Evolutionary conservation across 2,797 vertebrate species (phyloP).

Genomic region (Syngnathus acus): DNA sequence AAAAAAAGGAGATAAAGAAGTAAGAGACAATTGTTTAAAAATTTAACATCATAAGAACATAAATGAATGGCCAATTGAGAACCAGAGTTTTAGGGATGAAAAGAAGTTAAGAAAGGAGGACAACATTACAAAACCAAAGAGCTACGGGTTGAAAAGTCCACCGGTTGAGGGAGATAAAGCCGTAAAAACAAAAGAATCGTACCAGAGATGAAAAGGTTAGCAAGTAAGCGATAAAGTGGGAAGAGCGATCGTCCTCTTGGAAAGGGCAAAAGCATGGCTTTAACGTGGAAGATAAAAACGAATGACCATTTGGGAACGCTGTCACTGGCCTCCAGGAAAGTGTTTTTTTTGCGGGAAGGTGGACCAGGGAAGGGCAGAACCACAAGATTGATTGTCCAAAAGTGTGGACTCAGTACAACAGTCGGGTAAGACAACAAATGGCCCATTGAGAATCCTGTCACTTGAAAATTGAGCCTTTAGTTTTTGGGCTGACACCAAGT

Average conservation of each 20-base stretch:
- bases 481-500: background rate
- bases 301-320: background rate
- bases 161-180: conserved; percentile 12
- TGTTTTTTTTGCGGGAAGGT: background rate
- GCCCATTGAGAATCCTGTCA: conserved; percentile 10
- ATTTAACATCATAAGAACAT: background rate
- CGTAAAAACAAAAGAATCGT: background rate
- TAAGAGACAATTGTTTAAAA: background rate
- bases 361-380: conserved; percentile 14
- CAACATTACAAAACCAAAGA: background rate
- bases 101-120: background rate
- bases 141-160: background rate
- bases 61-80: background rate
- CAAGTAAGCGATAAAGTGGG: background rate
- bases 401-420: conserved; percentile 6
- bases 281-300: background rate
- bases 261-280: background rate
- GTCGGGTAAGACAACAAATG: conserved; percentile 5
- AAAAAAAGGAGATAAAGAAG: background rate
- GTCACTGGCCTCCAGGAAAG: background rate
- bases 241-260: background rate
- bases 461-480: background rate
- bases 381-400: conserved; percentile 20
- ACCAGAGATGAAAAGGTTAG: background rate
- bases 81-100: background rate